These are phyloP conservation scores for Mesocentrotus franciscanus DNA, from an alignment of 53 echinoderm and acorn worm genomes.

Conservation along the genomic window DNA sequence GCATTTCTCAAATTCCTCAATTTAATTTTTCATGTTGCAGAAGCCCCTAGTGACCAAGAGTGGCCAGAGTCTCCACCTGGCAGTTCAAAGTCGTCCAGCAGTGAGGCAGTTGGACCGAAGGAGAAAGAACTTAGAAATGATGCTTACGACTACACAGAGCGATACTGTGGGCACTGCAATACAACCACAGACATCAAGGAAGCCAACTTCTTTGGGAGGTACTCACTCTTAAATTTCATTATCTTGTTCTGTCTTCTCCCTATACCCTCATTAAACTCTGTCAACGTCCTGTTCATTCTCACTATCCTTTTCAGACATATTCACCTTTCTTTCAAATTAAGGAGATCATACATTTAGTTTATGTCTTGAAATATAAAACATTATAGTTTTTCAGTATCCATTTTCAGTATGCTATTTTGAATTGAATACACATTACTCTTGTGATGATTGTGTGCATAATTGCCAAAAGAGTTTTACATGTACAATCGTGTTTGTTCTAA, in stretches of 20 bases:
- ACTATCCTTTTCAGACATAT: neutral
- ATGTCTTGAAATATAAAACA: too few relatives aligned
- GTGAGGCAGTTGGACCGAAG: slow-evolving; percentile 50
- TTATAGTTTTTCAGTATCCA: too few relatives aligned
- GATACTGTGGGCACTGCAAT: slow-evolving; percentile 98
- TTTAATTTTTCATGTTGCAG: neutral
- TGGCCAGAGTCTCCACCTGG: slow-evolving; percentile 51
- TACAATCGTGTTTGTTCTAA: too few relatives aligned
- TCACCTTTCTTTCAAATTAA: neutral
- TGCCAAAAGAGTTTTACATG: too few relatives aligned
- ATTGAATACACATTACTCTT: too few relatives aligned
- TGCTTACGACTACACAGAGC: slow-evolving; percentile 84
- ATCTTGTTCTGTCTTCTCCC: neutral
- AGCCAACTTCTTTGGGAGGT: slow-evolving; percentile 99
- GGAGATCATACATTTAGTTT: neutral
- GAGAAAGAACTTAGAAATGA: slow-evolving; percentile 76
- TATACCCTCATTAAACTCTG: too few relatives aligned
- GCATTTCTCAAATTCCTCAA: neutral
- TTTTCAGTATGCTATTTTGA: too few relatives aligned
- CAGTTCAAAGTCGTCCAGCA: neutral
- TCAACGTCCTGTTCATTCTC: neutral
- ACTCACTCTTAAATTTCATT: neutral
- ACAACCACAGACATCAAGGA: slow-evolving; percentile 99
- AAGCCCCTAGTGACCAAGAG: slow-evolving; percentile 51
- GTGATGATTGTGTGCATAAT: too few relatives aligned